These are phyloP conservation scores for Fulica atra DNA, from an alignment of 2,113 vertebrate genomes.

Conservation along the genomic window DNA sequence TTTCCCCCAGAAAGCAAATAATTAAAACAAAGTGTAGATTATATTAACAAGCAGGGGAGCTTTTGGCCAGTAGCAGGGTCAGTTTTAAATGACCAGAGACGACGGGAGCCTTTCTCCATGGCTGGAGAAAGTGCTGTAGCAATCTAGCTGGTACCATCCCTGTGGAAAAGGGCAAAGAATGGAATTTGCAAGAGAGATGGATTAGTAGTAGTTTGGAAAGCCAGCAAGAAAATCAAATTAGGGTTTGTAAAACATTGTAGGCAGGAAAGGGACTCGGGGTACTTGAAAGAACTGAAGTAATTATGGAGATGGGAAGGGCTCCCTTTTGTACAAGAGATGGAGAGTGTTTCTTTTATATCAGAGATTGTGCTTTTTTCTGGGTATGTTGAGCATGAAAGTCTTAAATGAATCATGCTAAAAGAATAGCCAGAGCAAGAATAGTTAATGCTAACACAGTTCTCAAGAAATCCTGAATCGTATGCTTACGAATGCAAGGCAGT, in stretches of 20 bases:
- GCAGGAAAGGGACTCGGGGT: background rate
- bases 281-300: background rate
- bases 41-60: background rate
- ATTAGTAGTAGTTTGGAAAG: background rate
- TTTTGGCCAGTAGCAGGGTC: background rate
- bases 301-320: background rate
- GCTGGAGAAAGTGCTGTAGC: background rate
- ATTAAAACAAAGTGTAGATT: constrained; percentile 24
- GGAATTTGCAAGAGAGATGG: background rate
- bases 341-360: background rate
- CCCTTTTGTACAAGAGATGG: background rate
- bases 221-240: background rate
- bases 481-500: too few species aligned
- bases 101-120: background rate
- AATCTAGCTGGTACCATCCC: background rate
- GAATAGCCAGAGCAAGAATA: background rate
- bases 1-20: constrained; percentile 28
- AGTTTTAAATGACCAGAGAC: background rate
- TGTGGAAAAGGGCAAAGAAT: background rate
- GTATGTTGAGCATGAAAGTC: background rate
- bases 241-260: background rate
- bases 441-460: background rate
- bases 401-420: background rate
- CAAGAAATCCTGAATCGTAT: background rate
- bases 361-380: accelerated